These are phyloP conservation scores for Pseudomugil tenellus DNA, from an alignment of 2,797 vertebrate species.

Conservation along the genomic window DNA sequence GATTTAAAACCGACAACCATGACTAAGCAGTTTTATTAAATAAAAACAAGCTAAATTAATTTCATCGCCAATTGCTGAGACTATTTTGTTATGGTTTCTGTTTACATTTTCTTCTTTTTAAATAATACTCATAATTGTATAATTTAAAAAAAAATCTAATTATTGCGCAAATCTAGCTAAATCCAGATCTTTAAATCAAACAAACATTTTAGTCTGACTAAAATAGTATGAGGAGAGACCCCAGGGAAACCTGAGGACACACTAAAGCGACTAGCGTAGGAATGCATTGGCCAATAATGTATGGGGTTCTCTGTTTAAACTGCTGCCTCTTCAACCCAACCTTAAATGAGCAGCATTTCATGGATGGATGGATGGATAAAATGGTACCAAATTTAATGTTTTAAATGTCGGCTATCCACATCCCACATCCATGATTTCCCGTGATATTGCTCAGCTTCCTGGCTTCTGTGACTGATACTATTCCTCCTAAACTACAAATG, in stretches of 20 bases:
- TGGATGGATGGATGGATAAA: too few relatives aligned
- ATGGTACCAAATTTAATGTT: too few relatives aligned
- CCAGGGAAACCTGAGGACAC: not conserved
- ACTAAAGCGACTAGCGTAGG: too few relatives aligned
- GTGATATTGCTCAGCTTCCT: too few relatives aligned
- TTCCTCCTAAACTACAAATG: too few relatives aligned
- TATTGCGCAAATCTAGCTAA: not conserved
- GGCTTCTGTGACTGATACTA: too few relatives aligned
- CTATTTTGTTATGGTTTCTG: not conserved
- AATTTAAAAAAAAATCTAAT: not conserved
- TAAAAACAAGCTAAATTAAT: not conserved
- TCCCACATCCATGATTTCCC: too few relatives aligned
- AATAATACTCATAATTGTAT: not conserved
- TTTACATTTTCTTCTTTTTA: not conserved
- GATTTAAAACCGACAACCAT: not conserved
- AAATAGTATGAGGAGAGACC: not conserved
- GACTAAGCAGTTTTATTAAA: constrained; percentile 5
- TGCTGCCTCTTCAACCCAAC: too few relatives aligned
- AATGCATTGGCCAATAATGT: not conserved
- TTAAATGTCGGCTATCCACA: too few relatives aligned
- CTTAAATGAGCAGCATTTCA: too few relatives aligned
- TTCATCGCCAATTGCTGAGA: not conserved
- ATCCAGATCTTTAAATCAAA: not conserved
- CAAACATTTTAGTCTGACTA: not conserved
- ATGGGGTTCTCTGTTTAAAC: not conserved